These are phyloP conservation scores for Barbus barbus DNA, from an alignment of 2,113 vertebrate species.

Conservation along the genomic window DNA sequence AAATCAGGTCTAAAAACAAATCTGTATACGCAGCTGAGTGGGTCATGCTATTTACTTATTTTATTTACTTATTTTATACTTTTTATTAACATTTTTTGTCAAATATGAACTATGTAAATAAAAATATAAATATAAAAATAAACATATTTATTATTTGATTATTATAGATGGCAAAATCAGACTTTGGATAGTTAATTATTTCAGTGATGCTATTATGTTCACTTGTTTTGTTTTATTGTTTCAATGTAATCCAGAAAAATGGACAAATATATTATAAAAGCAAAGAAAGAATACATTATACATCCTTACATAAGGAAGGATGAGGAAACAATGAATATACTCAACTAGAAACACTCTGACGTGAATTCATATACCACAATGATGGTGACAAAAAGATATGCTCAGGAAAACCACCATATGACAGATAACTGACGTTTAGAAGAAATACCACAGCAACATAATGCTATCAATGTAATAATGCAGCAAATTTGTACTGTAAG, in stretches of 20 bases:
- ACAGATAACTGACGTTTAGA: background rate
- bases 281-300: too few relatives aligned
- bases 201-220: background rate
- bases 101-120: background rate
- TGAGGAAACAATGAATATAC: background rate
- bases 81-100: too few relatives aligned
- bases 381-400: background rate
- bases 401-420: background rate
- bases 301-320: too few relatives aligned
- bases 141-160: too few relatives aligned
- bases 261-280: background rate
- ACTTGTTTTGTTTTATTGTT: background rate
- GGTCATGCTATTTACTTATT: background rate
- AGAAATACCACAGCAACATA: background rate
- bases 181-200: background rate
- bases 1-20: constrained; percentile 7
- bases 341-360: background rate
- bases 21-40: too few relatives aligned
- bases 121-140: too few relatives aligned
- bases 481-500: background rate
- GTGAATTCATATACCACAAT: background rate
- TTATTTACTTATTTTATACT: too few relatives aligned
- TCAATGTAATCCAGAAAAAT: too few relatives aligned
- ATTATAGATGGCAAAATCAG: background rate
- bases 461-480: too few relatives aligned